Evolutionary conservation across 2,113 vertebrate genomes (phyloP).

Genomic region (Proterorhinus semilunaris): DNA sequence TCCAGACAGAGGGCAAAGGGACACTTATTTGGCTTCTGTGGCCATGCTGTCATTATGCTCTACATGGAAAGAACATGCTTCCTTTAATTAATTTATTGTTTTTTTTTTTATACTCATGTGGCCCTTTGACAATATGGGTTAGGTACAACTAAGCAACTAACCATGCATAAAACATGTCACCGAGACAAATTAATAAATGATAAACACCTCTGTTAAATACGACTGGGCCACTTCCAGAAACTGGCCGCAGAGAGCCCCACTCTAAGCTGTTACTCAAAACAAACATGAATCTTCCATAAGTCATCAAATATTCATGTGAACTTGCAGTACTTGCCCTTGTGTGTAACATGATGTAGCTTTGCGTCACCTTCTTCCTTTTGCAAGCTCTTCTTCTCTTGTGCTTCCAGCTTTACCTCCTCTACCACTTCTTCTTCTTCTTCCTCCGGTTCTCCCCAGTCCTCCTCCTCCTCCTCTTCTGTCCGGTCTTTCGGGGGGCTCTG

Average conservation of each 20-base stretch:
- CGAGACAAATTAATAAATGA: not conserved
- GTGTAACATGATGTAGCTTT: not conserved
- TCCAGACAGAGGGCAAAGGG: too few relatives aligned
- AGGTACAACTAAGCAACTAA: not conserved
- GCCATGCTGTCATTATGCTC: too few relatives aligned
- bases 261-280: not conserved
- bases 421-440: slow-evolving; percentile 26
- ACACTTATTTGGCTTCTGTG: too few relatives aligned
- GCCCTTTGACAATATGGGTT: not conserved
- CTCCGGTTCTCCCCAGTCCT: slow-evolving; percentile 45
- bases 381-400: slow-evolving; percentile 21
- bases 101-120: not conserved
- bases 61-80: too few relatives aligned
- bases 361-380: slow-evolving; percentile 56
- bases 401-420: slow-evolving; percentile 39
- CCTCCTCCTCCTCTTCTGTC: slow-evolving; percentile 12
- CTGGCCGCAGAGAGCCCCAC: not conserved
- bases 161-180: not conserved
- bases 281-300: slow-evolving; percentile 1
- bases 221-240: not conserved
- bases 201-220: not conserved
- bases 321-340: not conserved
- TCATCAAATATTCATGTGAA: slow-evolving; percentile 28
- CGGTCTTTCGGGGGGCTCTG: slow-evolving; percentile 21
- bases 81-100: too few relatives aligned